These are phyloP conservation scores for Neodiprion pinetum DNA, from an alignment of 1,140 invertebrate species.

Conservation along the genomic window DNA sequence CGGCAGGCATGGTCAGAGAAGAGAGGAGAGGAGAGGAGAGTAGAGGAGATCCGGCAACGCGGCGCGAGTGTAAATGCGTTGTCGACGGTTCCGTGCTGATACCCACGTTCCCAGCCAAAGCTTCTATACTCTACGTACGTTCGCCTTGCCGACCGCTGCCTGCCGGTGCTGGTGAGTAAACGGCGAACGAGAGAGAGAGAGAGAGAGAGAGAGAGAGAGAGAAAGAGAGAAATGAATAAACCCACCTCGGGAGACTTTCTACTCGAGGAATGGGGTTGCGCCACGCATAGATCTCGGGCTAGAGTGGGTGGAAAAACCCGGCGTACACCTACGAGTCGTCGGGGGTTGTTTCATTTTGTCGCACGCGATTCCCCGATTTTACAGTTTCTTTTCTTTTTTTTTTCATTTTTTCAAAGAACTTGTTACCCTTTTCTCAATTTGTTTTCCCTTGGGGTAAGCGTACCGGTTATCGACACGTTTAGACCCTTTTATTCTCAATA, in stretches of 20 bases:
- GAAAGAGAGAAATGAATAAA: too few species aligned
- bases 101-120: constrained; percentile 56
- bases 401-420: too few species aligned
- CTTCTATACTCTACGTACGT: constrained; percentile 26
- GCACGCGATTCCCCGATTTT: too few species aligned
- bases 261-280: not conserved
- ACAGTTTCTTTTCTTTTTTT: too few species aligned
- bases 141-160: constrained; percentile 26
- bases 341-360: too few species aligned
- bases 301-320: not conserved
- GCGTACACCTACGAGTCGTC: too few species aligned
- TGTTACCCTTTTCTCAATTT: too few species aligned
- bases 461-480: too few species aligned
- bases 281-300: not conserved
- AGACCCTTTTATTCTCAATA: too few species aligned
- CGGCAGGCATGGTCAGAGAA: constrained; percentile 2
- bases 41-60: constrained; percentile 60
- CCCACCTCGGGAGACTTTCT: not conserved
- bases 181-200: not conserved
- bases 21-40: constrained; percentile 28
- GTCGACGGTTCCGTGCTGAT: constrained; percentile 63
- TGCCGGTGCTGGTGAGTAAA: not conserved
- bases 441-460: too few species aligned
- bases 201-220: too few species aligned
- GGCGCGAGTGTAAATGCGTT: constrained; percentile 50